Percentiles rank a stretch among this genome's conserved stretches.
These are phyloP conservation scores for Theristus sp. DNA, from an alignment of 2,888 invertebrate species.

Conservation along the genomic window DNA sequence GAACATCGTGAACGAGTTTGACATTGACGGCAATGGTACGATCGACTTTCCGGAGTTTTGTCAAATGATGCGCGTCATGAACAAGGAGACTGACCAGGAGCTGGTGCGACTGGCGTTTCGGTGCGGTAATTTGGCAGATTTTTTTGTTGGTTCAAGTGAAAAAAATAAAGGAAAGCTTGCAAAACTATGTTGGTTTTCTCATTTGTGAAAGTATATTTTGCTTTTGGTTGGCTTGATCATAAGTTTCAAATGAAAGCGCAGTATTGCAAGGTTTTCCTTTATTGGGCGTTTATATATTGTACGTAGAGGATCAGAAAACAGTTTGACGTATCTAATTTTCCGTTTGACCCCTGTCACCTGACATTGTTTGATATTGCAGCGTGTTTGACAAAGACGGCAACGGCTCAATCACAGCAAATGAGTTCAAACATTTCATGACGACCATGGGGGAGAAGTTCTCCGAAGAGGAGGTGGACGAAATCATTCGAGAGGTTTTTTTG, in stretches of 20 bases:
- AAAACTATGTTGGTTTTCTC: too few species aligned
- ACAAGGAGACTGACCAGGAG: conserved; percentile 29
- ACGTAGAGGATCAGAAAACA: too few species aligned
- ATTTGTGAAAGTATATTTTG: too few species aligned
- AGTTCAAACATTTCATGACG: conserved; percentile 26
- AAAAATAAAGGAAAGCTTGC: too few species aligned
- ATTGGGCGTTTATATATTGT: too few species aligned
- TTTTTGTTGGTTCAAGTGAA: neutral
- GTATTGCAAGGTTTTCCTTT: too few species aligned
- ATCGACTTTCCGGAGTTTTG: conserved; percentile 20
- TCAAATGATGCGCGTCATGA: conserved; percentile 21
- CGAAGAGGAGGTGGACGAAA: conserved; percentile 28
- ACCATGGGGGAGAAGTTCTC: conserved; percentile 29
- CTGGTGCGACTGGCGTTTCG: conserved; percentile 27
- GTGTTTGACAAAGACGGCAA: conserved; percentile 29
- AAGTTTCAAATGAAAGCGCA: too few species aligned
- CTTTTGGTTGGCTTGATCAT: too few species aligned
- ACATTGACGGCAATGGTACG: conserved; percentile 15
- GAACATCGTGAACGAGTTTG: conserved; percentile 26
- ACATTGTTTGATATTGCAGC: conserved; percentile 11
- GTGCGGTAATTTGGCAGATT: too few species aligned
- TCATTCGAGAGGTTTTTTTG: conserved; percentile 24
- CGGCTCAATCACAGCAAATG: conserved; percentile 15
- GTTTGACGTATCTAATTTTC: too few species aligned
- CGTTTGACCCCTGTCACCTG: neutral